Evolutionary conservation across 37 sponge, comb jelly and placozoan genomes (phyloP).

Genomic region (Oscarella lobularis): DNA sequence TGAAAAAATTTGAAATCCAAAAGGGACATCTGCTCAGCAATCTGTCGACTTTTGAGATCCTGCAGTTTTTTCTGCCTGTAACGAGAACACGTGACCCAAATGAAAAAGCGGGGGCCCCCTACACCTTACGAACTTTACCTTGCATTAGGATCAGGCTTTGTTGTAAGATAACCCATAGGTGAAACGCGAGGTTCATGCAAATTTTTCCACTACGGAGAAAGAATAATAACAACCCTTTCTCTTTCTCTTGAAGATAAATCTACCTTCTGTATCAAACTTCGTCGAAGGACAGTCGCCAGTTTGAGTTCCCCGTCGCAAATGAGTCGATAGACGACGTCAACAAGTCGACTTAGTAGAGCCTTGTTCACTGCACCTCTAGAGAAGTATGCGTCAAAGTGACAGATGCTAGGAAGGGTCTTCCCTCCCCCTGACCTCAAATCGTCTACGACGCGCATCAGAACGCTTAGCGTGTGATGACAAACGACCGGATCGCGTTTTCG

Average conservation of each 20-base stretch:
- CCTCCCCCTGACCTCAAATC: neutral
- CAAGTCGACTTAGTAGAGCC: neutral
- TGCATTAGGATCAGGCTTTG: neutral
- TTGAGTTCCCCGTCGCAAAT: slow-evolving; percentile 1
- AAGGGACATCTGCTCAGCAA: slow-evolving; percentile 74
- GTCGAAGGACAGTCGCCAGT: neutral
- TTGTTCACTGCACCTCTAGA: neutral
- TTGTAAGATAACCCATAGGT: neutral
- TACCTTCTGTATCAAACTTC: neutral
- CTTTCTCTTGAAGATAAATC: too few species aligned
- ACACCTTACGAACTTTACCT: too few species aligned
- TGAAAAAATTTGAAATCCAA: slow-evolving; percentile 66
- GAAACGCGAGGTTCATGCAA: neutral
- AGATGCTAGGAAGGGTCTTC: too few species aligned
- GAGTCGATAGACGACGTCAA: neutral
- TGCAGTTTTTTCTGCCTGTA: neutral
- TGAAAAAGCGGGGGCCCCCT: too few species aligned
- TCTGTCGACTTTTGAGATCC: neutral
- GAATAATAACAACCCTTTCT: too few species aligned
- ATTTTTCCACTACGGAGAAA: neutral
- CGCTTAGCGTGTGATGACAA: neutral
- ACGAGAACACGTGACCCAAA: neutral
- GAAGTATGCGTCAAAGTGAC: too few species aligned
- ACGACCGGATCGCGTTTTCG: neutral
- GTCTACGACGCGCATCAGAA: slow-evolving; percentile 7